Percentiles rank a stretch among this genome's conserved stretches.
These are phyloP conservation scores for Paratilapia polleni DNA, from an alignment of 2,113 vertebrate species.

Conservation along the genomic window DNA sequence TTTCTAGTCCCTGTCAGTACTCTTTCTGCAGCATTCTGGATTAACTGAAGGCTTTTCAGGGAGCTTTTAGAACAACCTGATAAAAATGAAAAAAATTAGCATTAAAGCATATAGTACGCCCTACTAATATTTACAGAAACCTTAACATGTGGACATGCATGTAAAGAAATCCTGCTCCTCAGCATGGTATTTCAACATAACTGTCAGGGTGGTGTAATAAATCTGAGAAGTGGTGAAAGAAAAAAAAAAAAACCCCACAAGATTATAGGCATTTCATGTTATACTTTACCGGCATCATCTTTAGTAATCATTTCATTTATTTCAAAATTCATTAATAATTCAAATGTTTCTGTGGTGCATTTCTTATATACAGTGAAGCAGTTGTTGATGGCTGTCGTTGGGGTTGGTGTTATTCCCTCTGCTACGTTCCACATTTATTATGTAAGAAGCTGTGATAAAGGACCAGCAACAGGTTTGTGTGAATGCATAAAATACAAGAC, in stretches of 20 bases:
- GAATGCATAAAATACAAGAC: constrained; percentile 50
- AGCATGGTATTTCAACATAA: not conserved
- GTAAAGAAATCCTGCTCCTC: not conserved
- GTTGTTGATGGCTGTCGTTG: constrained; percentile 18
- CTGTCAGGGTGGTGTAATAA: not conserved
- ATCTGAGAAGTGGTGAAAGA: not conserved
- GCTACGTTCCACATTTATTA: constrained; percentile 37
- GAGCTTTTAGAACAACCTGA: no score
- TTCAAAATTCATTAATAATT: constrained; percentile 12
- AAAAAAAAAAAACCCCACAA: not conserved
- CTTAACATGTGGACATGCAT: not conserved
- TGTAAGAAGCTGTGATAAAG: constrained; percentile 36
- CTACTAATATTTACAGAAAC: not conserved
- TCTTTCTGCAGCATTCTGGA: no score
- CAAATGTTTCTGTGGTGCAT: not conserved
- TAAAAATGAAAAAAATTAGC: no score
- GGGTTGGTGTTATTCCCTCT: constrained; percentile 43
- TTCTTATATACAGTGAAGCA: not conserved
- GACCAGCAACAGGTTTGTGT: constrained; percentile 50
- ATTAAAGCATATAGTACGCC: not conserved
- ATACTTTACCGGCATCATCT: not conserved
- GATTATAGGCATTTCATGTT: not conserved
- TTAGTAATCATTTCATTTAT: not conserved
- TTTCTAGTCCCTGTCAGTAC: no score
- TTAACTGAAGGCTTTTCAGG: no score